Conservation (phyloP, 2,888 invertebrate genomes). For the Notodonta dromedarius region DNA sequence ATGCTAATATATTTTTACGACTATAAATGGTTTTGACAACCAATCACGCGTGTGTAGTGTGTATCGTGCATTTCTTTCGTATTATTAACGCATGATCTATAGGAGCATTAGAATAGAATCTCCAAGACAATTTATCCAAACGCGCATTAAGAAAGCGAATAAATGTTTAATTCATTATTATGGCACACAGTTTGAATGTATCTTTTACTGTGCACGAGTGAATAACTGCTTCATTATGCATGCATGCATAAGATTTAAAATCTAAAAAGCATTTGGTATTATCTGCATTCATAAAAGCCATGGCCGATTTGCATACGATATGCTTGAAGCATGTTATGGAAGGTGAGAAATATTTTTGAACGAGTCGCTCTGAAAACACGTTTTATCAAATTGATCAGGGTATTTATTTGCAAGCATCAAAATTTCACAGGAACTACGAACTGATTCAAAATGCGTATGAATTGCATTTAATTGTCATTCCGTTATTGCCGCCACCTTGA, state of each 20-base stretch:
- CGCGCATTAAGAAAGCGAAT: slow-evolving; percentile 35
- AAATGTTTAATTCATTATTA: slow-evolving; percentile 36
- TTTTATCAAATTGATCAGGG: not conserved
- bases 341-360: not conserved
- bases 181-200: slow-evolving; percentile 23
- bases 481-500: too few relatives aligned
- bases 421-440: too few relatives aligned
- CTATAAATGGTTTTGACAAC: not conserved
- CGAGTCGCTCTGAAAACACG: not conserved
- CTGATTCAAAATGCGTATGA: too few relatives aligned
- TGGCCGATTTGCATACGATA: not conserved
- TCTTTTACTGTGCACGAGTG: slow-evolving; percentile 29
- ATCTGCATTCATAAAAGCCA: slow-evolving; percentile 1
- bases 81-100: slow-evolving; percentile 7
- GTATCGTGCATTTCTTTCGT: not conserved
- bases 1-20: not conserved
- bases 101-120: slow-evolving; percentile 2
- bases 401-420: too few relatives aligned
- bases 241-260: slow-evolving; percentile 17
- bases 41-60: not conserved
- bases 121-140: slow-evolving; percentile 21
- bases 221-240: slow-evolving; percentile 26
- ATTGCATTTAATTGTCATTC: too few relatives aligned
- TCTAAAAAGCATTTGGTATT: slow-evolving; percentile 13
- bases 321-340: not conserved